Evolutionary conservation across 2,888 invertebrate species (phyloP).

Genomic region (Melipona bicolor): DNA sequence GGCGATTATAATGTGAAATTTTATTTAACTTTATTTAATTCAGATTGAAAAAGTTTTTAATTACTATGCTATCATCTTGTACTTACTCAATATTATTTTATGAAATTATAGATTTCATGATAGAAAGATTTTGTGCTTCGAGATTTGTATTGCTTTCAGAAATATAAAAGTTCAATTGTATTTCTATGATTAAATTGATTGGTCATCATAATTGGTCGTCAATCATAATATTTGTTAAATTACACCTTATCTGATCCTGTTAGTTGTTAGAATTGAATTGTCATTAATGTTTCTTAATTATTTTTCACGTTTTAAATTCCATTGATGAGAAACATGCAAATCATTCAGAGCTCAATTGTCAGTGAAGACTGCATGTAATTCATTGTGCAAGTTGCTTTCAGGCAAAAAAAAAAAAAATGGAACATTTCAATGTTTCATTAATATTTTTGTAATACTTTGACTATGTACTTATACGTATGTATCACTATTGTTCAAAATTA

Average conservation of each 20-base stretch:
- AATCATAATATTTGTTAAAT: background rate
- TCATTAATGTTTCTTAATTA: background rate
- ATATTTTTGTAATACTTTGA: constrained; percentile 23
- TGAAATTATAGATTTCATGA: background rate
- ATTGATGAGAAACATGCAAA: constrained; percentile 15
- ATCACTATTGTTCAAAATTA: background rate
- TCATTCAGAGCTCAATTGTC: background rate
- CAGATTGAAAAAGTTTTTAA: constrained; percentile 7
- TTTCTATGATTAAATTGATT: background rate
- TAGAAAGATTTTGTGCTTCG: background rate
- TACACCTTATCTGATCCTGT: background rate
- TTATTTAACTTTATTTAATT: constrained; percentile 13
- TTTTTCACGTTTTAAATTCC: constrained; percentile 25
- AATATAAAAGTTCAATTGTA: background rate
- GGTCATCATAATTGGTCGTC: too few relatives aligned
- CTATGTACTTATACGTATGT: constrained; percentile 10
- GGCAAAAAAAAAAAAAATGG: background rate
- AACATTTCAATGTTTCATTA: constrained; percentile 16
- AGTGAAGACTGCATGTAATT: background rate
- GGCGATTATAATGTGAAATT: constrained; percentile 1
- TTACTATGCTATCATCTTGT: background rate
- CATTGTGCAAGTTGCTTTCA: background rate
- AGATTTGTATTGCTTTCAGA: background rate
- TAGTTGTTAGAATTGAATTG: too few relatives aligned
- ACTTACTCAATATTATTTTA: background rate